A percentile compares a stretch with the other conserved stretches of the same genome.
These are phyloP conservation scores for Linnaemya vulpina DNA, from an alignment of 2,888 invertebrate species.

Conservation along the genomic window DNA sequence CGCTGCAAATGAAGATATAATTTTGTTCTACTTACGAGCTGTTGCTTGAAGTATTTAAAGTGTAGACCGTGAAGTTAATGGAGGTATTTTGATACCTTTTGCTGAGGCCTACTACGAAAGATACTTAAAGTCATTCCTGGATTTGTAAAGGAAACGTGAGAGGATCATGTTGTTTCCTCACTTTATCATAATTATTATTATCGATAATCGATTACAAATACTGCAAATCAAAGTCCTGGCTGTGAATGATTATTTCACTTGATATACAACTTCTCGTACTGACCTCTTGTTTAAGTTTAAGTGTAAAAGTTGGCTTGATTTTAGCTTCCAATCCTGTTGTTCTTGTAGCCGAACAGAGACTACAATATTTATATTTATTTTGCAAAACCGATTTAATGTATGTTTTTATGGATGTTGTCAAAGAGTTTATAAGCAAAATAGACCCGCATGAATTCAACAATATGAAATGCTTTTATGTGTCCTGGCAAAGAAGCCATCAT, in stretches of 20 bases:
- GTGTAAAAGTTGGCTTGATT: slow-evolving; percentile 19
- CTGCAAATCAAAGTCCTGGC: too few species aligned
- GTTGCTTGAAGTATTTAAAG: too few species aligned
- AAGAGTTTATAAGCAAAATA: slow-evolving; percentile 2
- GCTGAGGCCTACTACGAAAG: too few species aligned
- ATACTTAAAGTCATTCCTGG: too few species aligned
- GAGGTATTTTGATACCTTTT: too few species aligned
- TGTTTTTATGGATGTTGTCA: background rate
- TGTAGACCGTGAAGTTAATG: too few species aligned
- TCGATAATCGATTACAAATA: too few species aligned
- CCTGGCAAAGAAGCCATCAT: slow-evolving; percentile 3
- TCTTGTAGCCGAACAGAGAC: background rate
- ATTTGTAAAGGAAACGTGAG: too few species aligned
- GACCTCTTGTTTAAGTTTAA: background rate
- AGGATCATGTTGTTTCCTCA: too few species aligned
- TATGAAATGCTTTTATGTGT: slow-evolving; percentile 1
- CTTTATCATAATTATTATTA: too few species aligned
- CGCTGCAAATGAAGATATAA: too few species aligned
- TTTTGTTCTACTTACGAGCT: too few species aligned
- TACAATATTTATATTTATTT: slow-evolving; percentile 38
- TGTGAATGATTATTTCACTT: background rate
- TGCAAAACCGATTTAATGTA: slow-evolving; percentile 38
- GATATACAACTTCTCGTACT: background rate
- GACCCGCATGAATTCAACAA: slow-evolving; percentile 1
- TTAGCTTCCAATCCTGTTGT: slow-evolving; percentile 4